These are phyloP conservation scores for Eupithecia vulgata DNA, from an alignment of 2,888 invertebrate genomes.

Conservation along the genomic window DNA sequence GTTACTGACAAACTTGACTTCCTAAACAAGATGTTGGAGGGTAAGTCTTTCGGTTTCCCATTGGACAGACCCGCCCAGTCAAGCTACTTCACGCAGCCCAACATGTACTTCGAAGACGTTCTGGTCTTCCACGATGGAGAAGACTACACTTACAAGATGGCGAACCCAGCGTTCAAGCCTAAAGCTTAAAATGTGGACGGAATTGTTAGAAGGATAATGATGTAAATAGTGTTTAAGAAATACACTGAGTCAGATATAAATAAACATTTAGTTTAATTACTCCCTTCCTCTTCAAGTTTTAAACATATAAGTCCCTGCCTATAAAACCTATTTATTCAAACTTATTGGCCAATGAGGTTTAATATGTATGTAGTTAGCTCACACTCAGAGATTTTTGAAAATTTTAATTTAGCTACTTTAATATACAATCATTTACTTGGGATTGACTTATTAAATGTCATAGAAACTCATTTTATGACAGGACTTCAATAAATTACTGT, in stretches of 20 bases:
- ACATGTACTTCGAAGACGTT: conserved; percentile 85
- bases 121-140: conserved; percentile 79
- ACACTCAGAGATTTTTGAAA: not conserved
- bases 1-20: conserved; percentile 39
- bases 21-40: conserved; percentile 62
- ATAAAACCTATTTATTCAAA: no score
- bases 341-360: not conserved
- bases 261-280: not conserved
- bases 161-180: conserved; percentile 27
- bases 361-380: not conserved
- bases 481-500: not conserved
- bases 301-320: no score
- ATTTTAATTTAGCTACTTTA: not conserved
- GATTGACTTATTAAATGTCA: not conserved
- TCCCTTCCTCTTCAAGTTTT: not conserved
- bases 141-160: conserved; percentile 58
- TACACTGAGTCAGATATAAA: conserved; percentile 17
- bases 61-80: conserved; percentile 79
- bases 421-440: not conserved
- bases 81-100: conserved; percentile 78
- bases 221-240: conserved; percentile 28
- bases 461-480: not conserved
- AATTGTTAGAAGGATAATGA: conserved; percentile 12
- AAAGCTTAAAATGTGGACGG: conserved; percentile 17
- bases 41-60: conserved; percentile 83